These are phyloP conservation scores for Irena cyanogastra DNA, from an alignment of 2,113 vertebrate species.

Conservation along the genomic window DNA sequence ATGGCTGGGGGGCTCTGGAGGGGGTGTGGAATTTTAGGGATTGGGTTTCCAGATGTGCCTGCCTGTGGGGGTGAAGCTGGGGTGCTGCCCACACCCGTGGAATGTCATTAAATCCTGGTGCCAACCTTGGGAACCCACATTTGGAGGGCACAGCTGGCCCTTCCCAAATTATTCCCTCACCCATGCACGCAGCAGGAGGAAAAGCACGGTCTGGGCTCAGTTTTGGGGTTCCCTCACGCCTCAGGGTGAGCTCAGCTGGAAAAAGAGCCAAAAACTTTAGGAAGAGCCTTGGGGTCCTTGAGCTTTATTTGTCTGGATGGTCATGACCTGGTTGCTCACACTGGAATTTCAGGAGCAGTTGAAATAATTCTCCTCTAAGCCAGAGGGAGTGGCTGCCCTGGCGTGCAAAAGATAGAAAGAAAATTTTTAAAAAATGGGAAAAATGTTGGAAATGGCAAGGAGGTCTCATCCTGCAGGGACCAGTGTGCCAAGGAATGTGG, in stretches of 20 bases:
- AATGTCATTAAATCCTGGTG: accelerated
- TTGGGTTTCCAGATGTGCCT: not conserved
- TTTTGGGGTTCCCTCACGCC: not conserved
- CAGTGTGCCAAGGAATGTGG: not conserved
- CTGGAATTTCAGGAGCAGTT: not conserved
- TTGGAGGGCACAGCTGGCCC: accelerated
- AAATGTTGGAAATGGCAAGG: not conserved
- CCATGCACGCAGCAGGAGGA: accelerated
- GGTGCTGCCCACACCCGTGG: accelerated
- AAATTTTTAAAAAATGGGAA: accelerated
- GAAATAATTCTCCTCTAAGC: not conserved
- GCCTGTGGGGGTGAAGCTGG: not conserved
- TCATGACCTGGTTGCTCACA: accelerated
- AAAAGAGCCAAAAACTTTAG: not conserved
- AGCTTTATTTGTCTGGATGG: not conserved
- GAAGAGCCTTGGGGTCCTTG: not conserved
- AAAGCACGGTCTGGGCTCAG: not conserved
- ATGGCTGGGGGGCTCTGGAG: not conserved
- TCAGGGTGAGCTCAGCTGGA: not conserved
- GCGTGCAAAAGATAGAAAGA: not conserved
- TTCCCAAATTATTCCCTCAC: not conserved
- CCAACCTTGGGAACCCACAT: not conserved
- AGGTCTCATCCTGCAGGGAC: not conserved
- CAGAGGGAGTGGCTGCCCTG: not conserved
- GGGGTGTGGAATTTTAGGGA: not conserved